Evolutionary conservation across 2,888 invertebrate species (phyloP), one percentile per base, ranked within the genome.

Genomic region (Hyposoter didymator): DNA sequence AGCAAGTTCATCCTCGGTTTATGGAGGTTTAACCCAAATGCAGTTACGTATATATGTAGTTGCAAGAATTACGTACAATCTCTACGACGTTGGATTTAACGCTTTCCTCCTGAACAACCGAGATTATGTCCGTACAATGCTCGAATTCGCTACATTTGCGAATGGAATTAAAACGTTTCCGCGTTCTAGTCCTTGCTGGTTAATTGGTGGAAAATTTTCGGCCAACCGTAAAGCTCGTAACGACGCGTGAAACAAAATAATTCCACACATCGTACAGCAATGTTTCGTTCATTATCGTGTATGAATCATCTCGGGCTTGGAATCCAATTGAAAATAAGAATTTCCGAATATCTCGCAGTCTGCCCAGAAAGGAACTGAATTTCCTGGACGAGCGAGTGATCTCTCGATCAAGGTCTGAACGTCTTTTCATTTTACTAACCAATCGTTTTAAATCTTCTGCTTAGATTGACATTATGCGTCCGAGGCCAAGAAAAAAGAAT

Each of bases 81-180:
- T 62, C 45, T 62, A 62, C 62, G 47, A 70, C 59, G 17, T 59
- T 62, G 59, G 49, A 70, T 82, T 82, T 74, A 81, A 78, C 62
- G 74, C 75, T 81, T 62, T 59, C 5, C 45, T 62, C 19, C 43
- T 49, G 69, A 84, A 78, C 67, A 52, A 62, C 69, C 49, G 6
- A 70, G 79, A 80, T 81, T 81, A 74, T 82, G 43, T 74, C 62
- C 43, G 78, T 52, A 67, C 17, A 14, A 45, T 22, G 59, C 22
- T 73, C 12, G 32, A 64, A 32, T 28, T 73, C 14, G 47, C 74
- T 32, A 49, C 59, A 22, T 52, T 52, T 55, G 43, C 59, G 62
- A 45, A 62, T 32, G 32, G 17, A 32, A 59, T 28, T 35, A 55
- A 59, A 73, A 73, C 74, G 62, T 45, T 64, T 64, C 62, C 35